Evolutionary conservation across 2,797 vertebrate species (phyloP), one percentile per base, ranked within the genome.

Genomic region (Erpetoichthys calabaricus): DNA sequence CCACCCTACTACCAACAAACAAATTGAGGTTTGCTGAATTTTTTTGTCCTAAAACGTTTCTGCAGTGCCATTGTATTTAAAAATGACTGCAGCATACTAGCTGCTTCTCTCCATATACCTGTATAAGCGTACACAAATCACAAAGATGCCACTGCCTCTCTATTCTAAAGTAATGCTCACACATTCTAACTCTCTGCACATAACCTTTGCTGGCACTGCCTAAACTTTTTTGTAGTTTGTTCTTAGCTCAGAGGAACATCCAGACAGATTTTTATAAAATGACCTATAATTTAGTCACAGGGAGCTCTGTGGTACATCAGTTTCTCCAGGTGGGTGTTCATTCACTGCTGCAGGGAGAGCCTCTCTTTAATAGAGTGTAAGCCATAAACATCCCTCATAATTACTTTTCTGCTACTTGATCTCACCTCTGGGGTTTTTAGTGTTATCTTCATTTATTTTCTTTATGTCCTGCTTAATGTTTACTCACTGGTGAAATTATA

Each of bases 371-470:
- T 74, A 72, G 73, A 79, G 75, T 67, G 70, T 55, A 67, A 58
- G 67, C 64, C 69, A 75, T 76, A 80, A 82, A 75, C 78, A 79
- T 77, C 68, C 67, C 74, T 82, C 79, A 76, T 78, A 73, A 77
- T 79, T 70, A 73, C 60, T 45, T 45, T 62, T 59, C 65, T 65
- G 70, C 75, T 67, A 75, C 73, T 78, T 73, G 71, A 75, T 77
- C 74, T 69, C 71, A 78, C 76, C 74, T 78, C 69, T 66, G 75
- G 75, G 77, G 69, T 65, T 69, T 55, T 68, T 54, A 60, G 47
- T 46, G 50, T 73, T 71, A 65, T 69, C 74, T 72, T 71, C 75
- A 72, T 73, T 73, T 71, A 67, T 74, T 80, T 70, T 68, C 69
- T 66, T 65, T 8, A 59, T 57, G 68, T 68, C 67, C 70, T 68